phyloP scores from a whole-genome alignment of 2,888 invertebrate species.

The Ernsta delagoae region DNA sequence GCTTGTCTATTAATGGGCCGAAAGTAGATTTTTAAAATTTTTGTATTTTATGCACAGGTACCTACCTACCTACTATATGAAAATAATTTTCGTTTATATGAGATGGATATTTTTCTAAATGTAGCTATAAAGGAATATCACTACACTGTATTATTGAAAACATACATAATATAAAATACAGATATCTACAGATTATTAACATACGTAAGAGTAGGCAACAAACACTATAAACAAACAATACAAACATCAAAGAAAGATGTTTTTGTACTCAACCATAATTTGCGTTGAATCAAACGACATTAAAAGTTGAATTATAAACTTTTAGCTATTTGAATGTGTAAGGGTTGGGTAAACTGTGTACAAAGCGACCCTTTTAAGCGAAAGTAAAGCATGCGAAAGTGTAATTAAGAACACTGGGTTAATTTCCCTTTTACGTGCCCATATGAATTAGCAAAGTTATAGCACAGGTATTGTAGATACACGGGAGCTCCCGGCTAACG shows the following conservation, averaged over 20 bases:
- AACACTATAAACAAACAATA: not conserved
- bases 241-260: not conserved
- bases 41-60: too few relatives aligned
- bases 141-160: too few relatives aligned
- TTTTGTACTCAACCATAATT: not conserved
- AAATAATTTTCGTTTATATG: too few relatives aligned
- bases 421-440: constrained; percentile 79
- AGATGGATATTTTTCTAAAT: too few relatives aligned
- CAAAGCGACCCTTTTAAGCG: constrained; percentile 75
- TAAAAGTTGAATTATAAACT: constrained; percentile 44
- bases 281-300: constrained; percentile 9
- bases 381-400: constrained; percentile 82
- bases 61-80: too few relatives aligned
- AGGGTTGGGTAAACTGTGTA: constrained; percentile 60
- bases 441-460: constrained; percentile 74
- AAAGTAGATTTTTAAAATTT: too few relatives aligned
- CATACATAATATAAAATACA: too few relatives aligned
- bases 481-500: constrained; percentile 52
- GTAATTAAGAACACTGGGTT: constrained; percentile 82
- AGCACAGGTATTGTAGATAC: constrained; percentile 56
- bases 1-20: too few relatives aligned
- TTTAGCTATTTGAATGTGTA: constrained; percentile 58
- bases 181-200: too few relatives aligned
- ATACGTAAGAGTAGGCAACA: too few relatives aligned
- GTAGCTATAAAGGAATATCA: too few relatives aligned